Percentiles rank a stretch among this genome's conserved stretches.
Conservation (phyloP, 2,113 vertebrate species). For the Rafetus swinhoei region DNA sequence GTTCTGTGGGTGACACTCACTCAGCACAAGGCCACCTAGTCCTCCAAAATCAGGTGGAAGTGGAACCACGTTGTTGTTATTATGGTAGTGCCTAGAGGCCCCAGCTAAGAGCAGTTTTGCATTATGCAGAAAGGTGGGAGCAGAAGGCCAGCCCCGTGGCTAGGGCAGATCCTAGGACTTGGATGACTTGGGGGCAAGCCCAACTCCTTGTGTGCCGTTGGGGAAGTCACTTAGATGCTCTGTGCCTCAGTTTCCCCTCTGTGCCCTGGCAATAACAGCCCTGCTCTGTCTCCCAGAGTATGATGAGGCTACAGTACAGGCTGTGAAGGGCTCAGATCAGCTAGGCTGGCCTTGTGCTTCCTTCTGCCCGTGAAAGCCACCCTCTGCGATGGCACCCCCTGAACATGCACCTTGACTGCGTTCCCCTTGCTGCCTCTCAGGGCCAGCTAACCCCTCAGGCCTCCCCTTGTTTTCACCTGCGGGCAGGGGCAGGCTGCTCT, state of each 20-base stretch:
- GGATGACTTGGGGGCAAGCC: not conserved
- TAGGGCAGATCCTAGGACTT: not conserved
- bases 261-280: not conserved
- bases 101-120: not conserved
- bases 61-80: not conserved
- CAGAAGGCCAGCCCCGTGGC: not conserved
- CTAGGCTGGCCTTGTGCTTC: not conserved
- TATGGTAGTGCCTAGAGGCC: not conserved
- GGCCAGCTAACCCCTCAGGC: no score
- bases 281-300: not conserved
- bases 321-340: not conserved
- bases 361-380: not conserved
- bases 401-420: fast-evolving
- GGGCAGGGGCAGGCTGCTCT: not conserved
- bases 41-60: not conserved
- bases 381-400: not conserved
- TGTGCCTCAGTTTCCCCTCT: not conserved
- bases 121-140: not conserved
- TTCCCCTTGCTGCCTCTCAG: not conserved
- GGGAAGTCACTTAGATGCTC: not conserved
- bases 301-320: not conserved
- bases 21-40: not conserved
- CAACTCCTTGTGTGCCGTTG: not conserved
- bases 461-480: not conserved
- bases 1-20: not conserved